Percentiles rank a stretch among this genome's conserved stretches.
phyloP scores from a whole-genome alignment of 2,888 invertebrate genomes.

The Empis livida region DNA sequence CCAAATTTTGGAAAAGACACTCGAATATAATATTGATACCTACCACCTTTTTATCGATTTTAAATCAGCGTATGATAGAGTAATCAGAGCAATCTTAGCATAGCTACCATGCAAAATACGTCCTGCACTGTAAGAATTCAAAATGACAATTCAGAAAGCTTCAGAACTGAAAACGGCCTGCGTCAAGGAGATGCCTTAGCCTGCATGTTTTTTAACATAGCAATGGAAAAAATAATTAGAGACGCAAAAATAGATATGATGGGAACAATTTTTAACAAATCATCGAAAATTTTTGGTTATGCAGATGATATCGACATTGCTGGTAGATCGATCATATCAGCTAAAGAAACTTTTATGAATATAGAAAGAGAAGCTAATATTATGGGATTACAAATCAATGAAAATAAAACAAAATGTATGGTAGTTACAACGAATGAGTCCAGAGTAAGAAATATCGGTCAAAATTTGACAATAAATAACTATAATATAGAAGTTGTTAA shows the following conservation, averaged over 20 bases:
- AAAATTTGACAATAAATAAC: no score
- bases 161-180: not conserved
- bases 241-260: not conserved
- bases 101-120: no score
- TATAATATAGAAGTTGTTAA: no score
- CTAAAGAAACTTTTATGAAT: not conserved
- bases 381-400: not conserved
- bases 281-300: not conserved
- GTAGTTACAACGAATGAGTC: not conserved
- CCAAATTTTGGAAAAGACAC: not conserved
- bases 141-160: not conserved
- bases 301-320: not conserved
- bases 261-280: not conserved
- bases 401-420: not conserved
- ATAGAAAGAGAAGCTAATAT: not conserved
- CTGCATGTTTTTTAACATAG: not conserved
- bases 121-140: not conserved
- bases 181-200: not conserved
- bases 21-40: not conserved
- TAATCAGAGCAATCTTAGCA: not conserved
- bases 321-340: not conserved
- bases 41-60: not conserved
- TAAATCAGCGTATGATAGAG: not conserved
- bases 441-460: not conserved
- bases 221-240: not conserved